These are phyloP conservation scores for Pyrrhia umbra DNA, from an alignment of 2,888 invertebrate genomes.

Conservation along the genomic window DNA sequence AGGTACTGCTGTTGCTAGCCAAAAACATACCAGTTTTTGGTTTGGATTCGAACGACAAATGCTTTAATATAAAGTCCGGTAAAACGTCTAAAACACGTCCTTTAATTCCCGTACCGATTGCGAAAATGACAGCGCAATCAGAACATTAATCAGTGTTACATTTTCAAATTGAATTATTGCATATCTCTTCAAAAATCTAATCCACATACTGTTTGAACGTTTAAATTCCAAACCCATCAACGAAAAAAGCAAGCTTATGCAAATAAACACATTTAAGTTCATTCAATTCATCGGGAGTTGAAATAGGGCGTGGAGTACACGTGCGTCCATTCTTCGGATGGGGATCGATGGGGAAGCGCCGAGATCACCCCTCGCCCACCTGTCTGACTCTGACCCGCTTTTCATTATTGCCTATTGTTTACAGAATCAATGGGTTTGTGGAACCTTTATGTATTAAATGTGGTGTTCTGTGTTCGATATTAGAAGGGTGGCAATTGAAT, in stretches of 20 bases:
- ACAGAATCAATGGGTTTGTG: conserved; percentile 52
- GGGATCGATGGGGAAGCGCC: conserved; percentile 55
- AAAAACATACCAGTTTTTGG: conserved; percentile 12
- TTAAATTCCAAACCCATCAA: background rate
- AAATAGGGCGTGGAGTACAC: conserved; percentile 62
- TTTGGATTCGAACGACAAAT: background rate
- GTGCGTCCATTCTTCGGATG: conserved; percentile 50
- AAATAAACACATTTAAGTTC: conserved; percentile 34
- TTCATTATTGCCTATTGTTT: conserved; percentile 57
- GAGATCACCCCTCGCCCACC: conserved; percentile 63
- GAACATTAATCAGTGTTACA: background rate
- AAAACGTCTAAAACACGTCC: background rate
- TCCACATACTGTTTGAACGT: background rate
- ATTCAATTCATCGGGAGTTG: conserved; percentile 57
- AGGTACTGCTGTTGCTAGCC: conserved; percentile 17
- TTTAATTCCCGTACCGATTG: too few species aligned
- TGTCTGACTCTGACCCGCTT: conserved; percentile 65
- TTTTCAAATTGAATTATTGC: background rate
- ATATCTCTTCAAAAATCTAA: background rate
- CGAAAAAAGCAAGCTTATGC: conserved; percentile 4
- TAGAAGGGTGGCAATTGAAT: conserved; percentile 18
- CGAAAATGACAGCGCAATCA: too few species aligned
- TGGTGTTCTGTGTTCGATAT: conserved; percentile 18
- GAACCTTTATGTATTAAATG: conserved; percentile 44
- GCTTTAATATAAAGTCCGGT: background rate